Conservation (phyloP, 1,140 invertebrate genomes). For the Choristoneura fumiferana region DNA sequence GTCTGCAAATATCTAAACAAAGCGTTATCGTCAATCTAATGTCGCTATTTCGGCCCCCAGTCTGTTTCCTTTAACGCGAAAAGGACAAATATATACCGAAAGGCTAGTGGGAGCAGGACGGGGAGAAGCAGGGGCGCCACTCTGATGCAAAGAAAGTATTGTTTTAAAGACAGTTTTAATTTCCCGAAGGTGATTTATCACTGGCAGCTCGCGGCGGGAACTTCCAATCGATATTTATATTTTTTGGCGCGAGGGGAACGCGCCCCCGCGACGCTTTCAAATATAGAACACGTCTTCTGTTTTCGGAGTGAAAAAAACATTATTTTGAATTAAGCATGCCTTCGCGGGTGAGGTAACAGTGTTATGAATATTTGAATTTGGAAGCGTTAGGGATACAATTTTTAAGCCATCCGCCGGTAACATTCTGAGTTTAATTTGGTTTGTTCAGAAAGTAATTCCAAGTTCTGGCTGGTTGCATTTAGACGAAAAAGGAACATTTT, state of each 20-base stretch:
- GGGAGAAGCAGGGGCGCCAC: constrained; percentile 32
- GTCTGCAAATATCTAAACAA: constrained; percentile 33
- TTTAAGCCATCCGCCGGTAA: background rate
- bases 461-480: background rate
- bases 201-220: constrained; percentile 45
- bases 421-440: background rate
- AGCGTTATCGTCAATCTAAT: constrained; percentile 32
- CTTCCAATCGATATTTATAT: constrained; percentile 54
- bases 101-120: constrained; percentile 25
- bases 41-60: constrained; percentile 30
- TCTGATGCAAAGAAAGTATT: constrained; percentile 59
- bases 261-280: constrained; percentile 66
- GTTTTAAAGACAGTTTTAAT: constrained; percentile 78
- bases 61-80: constrained; percentile 33
- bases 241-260: constrained; percentile 33
- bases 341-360: constrained; percentile 65
- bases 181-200: constrained; percentile 76
- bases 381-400: constrained; percentile 29
- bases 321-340: constrained; percentile 62
- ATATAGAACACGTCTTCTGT: constrained; percentile 65
- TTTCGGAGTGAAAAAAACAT: constrained; percentile 52
- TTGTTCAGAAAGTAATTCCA: constrained; percentile 16
- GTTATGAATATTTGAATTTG: constrained; percentile 59
- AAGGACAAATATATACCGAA: constrained; percentile 28
- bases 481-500: background rate